Percentiles rank a stretch among this genome's conserved stretches.
Evolutionary conservation across 1,140 invertebrate genomes (phyloP).

Genomic region (Limonius californicus): DNA sequence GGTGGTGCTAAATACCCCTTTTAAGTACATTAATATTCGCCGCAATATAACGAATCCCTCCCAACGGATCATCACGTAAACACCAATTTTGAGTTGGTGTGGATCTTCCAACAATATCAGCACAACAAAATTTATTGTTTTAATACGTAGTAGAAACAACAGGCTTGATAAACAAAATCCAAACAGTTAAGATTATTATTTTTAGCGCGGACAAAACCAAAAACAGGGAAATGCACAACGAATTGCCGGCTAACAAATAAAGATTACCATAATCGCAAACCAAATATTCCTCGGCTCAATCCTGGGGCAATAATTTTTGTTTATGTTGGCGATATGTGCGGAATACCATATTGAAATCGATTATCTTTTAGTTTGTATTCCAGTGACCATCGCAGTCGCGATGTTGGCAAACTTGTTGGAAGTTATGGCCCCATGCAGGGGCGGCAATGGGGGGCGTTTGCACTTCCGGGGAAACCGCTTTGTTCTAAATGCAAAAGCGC

Average conservation of each 20-base stretch:
- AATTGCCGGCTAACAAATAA: neutral
- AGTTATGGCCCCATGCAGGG: neutral
- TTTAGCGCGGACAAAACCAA: too few species aligned
- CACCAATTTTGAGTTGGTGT: too few species aligned
- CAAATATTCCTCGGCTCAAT: conserved; percentile 11
- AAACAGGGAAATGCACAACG: too few species aligned
- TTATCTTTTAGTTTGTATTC: conserved; percentile 11
- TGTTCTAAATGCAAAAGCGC: neutral
- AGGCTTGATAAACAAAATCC: too few species aligned
- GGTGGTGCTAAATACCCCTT: too few species aligned
- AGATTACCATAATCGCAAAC: conserved; percentile 7
- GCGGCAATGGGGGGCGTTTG: neutral
- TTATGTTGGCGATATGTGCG: conserved; percentile 9
- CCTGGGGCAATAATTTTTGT: conserved; percentile 7
- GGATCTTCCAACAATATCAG: too few species aligned
- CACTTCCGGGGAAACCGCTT: neutral
- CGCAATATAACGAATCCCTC: too few species aligned
- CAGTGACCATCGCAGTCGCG: neutral
- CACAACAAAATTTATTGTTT: too few species aligned
- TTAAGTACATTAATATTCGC: too few species aligned
- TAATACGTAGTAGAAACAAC: too few species aligned
- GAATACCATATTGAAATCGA: conserved; percentile 8
- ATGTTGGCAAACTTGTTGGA: neutral
- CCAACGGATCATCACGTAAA: too few species aligned
- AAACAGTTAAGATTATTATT: too few species aligned